phyloP scores from a whole-genome alignment of 2,113 vertebrate species.

The Crotalus viridis region DNA sequence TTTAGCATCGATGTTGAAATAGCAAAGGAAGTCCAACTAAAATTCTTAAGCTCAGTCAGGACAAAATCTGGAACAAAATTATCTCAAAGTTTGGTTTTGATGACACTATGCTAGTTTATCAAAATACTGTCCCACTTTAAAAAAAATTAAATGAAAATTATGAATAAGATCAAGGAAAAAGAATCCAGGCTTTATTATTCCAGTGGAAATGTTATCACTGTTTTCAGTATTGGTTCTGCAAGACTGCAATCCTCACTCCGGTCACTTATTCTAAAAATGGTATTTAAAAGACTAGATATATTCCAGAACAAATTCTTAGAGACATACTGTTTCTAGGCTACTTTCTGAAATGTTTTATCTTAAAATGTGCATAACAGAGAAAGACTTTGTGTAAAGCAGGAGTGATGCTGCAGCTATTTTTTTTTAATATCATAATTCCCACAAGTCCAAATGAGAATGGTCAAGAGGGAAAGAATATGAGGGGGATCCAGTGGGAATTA shows the following conservation, averaged over 20 bases:
- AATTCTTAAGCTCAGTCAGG: constrained; percentile 41
- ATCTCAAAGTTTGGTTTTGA: constrained; percentile 26
- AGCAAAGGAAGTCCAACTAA: constrained; percentile 8
- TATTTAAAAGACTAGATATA: neutral
- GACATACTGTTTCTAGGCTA: neutral
- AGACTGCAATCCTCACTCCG: neutral
- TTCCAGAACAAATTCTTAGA: neutral
- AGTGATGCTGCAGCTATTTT: neutral
- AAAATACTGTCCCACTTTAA: constrained; percentile 47
- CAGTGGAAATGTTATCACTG: neutral
- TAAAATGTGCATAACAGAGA: neutral
- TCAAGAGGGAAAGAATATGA: neutral
- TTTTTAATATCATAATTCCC: neutral
- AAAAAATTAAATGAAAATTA: constrained; percentile 36
- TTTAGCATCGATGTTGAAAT: constrained; percentile 33
- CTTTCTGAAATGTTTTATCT: constrained; percentile 22
- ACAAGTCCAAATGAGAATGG: neutral
- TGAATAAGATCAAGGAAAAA: constrained; percentile 28
- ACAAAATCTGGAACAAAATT: constrained; percentile 51
- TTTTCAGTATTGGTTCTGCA: neutral
- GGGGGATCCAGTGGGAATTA: neutral
- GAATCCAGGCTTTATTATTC: neutral
- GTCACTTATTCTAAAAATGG: neutral
- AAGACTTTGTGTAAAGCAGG: neutral
- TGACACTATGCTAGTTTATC: constrained; percentile 3